Percentiles rank a stretch among this genome's conserved stretches.
phyloP scores from a whole-genome alignment of 2,797 vertebrate genomes.

The Gallinago solitaria region DNA sequence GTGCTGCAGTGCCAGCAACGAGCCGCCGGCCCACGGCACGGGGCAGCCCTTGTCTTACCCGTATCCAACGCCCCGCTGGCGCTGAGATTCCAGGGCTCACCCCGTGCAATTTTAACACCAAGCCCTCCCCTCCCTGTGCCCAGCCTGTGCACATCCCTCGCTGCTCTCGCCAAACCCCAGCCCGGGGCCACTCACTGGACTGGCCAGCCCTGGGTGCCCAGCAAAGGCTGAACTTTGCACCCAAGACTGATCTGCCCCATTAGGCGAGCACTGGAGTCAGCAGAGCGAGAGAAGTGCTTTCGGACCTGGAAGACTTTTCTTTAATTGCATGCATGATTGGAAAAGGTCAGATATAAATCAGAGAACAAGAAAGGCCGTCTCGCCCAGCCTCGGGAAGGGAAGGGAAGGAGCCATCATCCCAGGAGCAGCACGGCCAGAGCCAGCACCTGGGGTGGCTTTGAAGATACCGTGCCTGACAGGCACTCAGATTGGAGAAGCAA shows the following conservation, averaged over 20 bases:
- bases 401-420: not conserved
- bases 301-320: not conserved
- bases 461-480: rapidly evolving
- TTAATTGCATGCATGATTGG: not conserved
- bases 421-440: not conserved
- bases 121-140: not conserved
- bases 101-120: not conserved
- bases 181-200: not conserved
- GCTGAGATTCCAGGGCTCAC: not conserved
- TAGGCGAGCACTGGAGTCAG: rapidly evolving
- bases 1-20: not conserved
- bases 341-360: not conserved
- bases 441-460: not conserved
- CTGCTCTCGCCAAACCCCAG: not conserved
- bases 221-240: rapidly evolving
- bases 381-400: rapidly evolving
- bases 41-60: not conserved
- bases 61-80: rapidly evolving
- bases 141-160: rapidly evolving
- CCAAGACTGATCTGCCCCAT: rapidly evolving
- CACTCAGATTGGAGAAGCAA: not conserved
- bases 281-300: not conserved
- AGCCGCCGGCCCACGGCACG: not conserved
- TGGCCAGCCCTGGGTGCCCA: not conserved
- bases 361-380: not conserved